Evolutionary conservation across 2,797 vertebrate genomes (phyloP).

Genomic region (Chromis chromis): DNA sequence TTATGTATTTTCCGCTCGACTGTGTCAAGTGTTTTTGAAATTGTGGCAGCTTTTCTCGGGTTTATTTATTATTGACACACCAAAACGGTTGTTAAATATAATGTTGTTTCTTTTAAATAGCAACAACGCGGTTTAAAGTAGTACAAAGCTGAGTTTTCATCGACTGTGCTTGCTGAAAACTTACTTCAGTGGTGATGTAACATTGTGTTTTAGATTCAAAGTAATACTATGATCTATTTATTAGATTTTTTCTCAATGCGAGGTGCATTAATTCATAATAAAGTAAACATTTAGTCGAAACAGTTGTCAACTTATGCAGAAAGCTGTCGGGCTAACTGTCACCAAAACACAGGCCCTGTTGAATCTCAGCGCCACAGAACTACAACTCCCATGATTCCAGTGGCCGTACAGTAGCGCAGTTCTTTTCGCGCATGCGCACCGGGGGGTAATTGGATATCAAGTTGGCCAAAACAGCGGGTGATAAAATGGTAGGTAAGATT

Average conservation of each 20-base stretch:
- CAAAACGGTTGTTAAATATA: not conserved
- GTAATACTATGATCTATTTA: accelerated
- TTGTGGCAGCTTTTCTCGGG: no score
- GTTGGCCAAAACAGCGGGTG: conserved; percentile 87
- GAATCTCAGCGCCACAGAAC: conserved; percentile 51
- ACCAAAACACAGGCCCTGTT: conserved; percentile 12
- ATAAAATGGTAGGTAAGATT: conserved; percentile 90
- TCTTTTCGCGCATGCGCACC: conserved; percentile 76
- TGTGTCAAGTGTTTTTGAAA: not conserved
- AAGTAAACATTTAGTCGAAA: not conserved
- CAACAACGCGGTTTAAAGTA: not conserved
- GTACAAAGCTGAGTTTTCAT: not conserved
- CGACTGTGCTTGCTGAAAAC: not conserved
- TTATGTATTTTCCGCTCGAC: not conserved
- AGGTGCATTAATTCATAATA: not conserved
- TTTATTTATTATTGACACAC: not conserved
- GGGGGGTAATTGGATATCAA: conserved; percentile 81
- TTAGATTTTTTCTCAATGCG: not conserved
- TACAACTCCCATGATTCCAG: conserved; percentile 76
- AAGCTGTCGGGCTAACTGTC: not conserved
- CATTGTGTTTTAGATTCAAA: not conserved
- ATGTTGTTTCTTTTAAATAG: not conserved
- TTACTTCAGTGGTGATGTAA: no score
- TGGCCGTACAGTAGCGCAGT: conserved; percentile 66
- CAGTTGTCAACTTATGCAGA: not conserved